phyloP scores from a whole-genome alignment of 2,888 invertebrate genomes.

The Acholoe squamosa region DNA sequence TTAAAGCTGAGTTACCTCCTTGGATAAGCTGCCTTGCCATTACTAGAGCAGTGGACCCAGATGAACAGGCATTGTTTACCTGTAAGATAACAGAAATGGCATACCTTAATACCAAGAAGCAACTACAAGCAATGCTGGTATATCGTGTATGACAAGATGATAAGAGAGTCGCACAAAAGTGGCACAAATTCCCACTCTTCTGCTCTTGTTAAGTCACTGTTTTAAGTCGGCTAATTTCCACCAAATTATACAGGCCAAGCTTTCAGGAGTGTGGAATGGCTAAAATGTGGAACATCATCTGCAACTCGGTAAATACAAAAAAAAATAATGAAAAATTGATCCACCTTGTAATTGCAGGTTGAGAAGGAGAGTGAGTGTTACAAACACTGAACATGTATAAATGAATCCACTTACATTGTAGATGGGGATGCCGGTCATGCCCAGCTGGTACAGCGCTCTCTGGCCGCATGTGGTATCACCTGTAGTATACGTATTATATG shows the following conservation, averaged over 20 bases:
- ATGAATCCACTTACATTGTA: constrained; percentile 88
- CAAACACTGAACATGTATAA: neutral
- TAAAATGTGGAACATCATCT: too few species aligned
- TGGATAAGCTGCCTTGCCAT: constrained; percentile 96
- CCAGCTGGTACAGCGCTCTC: constrained; percentile 95
- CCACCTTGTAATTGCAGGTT: neutral
- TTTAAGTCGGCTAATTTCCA: too few species aligned
- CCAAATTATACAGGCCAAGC: too few species aligned
- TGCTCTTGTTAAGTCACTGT: too few species aligned
- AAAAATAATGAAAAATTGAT: neutral
- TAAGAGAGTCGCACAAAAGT: too few species aligned
- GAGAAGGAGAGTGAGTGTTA: neutral
- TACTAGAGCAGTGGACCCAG: constrained; percentile 95
- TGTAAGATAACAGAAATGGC: constrained; percentile 72
- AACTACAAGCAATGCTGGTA: too few species aligned
- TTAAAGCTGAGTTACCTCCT: constrained; percentile 85
- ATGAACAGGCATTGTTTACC: constrained; percentile 98
- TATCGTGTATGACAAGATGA: too few species aligned
- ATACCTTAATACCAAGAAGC: too few species aligned
- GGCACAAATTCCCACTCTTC: too few species aligned
- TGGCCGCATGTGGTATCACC: constrained; percentile 98
- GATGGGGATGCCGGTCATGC: constrained; percentile 97
- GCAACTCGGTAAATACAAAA: too few species aligned
- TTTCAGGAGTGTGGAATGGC: too few species aligned
- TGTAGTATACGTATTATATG: constrained; percentile 74